phyloP scores from a whole-genome alignment of 2,797 vertebrate species.

The Etheostoma perlongum region DNA sequence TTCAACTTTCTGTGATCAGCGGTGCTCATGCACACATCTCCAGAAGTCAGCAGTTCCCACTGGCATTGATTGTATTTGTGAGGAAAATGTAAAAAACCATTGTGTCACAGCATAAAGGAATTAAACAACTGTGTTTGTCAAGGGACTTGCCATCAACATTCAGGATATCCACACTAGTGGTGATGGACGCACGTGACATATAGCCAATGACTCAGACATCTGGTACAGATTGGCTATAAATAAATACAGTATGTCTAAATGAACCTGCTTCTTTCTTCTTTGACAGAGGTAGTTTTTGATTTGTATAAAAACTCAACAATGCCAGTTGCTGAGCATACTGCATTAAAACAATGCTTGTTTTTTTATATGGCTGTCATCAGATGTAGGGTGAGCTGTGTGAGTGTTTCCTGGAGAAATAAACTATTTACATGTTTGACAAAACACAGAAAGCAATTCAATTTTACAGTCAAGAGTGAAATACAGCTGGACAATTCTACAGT shows the following conservation, averaged over 20 bases:
- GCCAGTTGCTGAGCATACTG: not conserved
- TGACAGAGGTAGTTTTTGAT: not conserved
- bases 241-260: not conserved
- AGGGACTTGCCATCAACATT: constrained; percentile 5
- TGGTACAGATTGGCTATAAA: not conserved
- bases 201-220: constrained; percentile 66
- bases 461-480: constrained; percentile 19
- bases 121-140: constrained; percentile 24
- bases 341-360: constrained; percentile 10
- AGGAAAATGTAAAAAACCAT: constrained; percentile 28
- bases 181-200: constrained; percentile 40
- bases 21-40: constrained; percentile 17
- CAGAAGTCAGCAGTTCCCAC: constrained; percentile 24
- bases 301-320: not conserved
- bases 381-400: not conserved
- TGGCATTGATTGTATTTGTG: constrained; percentile 1
- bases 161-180: constrained; percentile 64
- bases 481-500: constrained; percentile 1
- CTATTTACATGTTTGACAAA: constrained; percentile 17
- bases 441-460: constrained; percentile 13
- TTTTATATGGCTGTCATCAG: not conserved
- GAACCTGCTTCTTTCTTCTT: not conserved
- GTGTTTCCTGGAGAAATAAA: constrained; percentile 15
- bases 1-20: constrained; percentile 24
- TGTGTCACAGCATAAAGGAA: constrained; percentile 12